phyloP scores from a whole-genome alignment of 2,113 vertebrate species.

The Catharus fuscescens region DNA sequence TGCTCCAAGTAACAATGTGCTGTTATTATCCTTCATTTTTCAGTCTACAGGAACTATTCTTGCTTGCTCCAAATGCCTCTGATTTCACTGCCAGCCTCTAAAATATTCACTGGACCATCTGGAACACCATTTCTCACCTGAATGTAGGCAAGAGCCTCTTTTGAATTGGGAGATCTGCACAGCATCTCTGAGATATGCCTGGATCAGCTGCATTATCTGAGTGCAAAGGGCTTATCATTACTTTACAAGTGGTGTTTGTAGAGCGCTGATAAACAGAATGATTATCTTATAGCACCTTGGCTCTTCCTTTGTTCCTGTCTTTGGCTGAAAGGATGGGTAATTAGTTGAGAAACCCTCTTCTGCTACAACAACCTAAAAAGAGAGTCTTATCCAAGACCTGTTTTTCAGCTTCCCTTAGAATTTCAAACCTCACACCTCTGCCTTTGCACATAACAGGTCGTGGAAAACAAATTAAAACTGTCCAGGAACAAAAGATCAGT shows the following conservation, averaged over 20 bases:
- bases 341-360: neutral
- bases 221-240: neutral
- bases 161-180: neutral
- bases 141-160: neutral
- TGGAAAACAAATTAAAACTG: neutral
- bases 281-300: neutral
- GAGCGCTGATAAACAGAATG: neutral
- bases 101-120: neutral
- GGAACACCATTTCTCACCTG: neutral
- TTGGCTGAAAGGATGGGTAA: neutral
- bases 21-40: neutral
- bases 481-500: conserved; percentile 17
- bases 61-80: neutral
- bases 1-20: neutral
- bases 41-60: neutral
- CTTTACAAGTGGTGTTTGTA: neutral
- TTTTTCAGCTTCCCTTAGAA: neutral
- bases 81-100: neutral
- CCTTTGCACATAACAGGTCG: neutral
- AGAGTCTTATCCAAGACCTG: neutral
- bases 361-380: neutral
- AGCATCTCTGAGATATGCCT: neutral
- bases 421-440: neutral
- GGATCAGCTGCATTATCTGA: neutral
- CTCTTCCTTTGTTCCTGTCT: neutral